Base-by-base conservation (phyloP, 2,888 invertebrate species). In the Chirona hameri region DNA sequence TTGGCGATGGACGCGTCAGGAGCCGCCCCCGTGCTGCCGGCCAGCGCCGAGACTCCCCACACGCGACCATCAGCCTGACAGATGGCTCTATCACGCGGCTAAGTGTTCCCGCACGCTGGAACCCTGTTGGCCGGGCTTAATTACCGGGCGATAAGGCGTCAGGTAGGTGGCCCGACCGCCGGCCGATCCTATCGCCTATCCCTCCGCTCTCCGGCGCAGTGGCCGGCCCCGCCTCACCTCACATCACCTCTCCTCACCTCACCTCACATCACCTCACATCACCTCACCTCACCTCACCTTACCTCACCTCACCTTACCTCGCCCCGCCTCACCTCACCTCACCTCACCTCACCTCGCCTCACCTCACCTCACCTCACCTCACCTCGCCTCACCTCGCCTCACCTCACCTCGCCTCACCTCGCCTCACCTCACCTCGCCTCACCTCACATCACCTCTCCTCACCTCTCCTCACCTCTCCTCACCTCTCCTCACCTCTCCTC, bases 161-260 rank as follows among this genome's bases (percentile, higher is more conserved):
- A 4, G 21, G 72, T 39, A 39, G 72, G 31, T 39, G 72, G 72
- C 72, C 72, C 39, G 29, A 21, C 9, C 31, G 72, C 72, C 18
- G 39, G 60, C 60, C 21, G 72, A 76, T 76, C 72, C 39, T 76
- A 76, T 39, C 72, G n/a, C n/a, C n/a, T n/a, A n/a, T n/a, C n/a
- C n/a, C n/a, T n/a, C n/a, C n/a, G 9, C 72, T 7, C 5, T 18
- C 39, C 48, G 48, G 72, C n/a, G 72, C 72, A 7, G 31, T 29
- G 72, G 12, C 72, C 72, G 39, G 31, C 39, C 31, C 31, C 29
- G 31, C 7, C 31, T 9, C 14, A 4, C 12, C 9, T 65, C n/a
- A n/a, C 65, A 7, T 18, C 65, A 18, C n/a, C 65, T 10, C 65
- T n/a, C 21, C 15, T 24, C 65, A 48, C 65, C n/a, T 10, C 65